These are phyloP conservation scores for Cygnus olor DNA, from an alignment of 2,797 vertebrate genomes.

Conservation along the genomic window DNA sequence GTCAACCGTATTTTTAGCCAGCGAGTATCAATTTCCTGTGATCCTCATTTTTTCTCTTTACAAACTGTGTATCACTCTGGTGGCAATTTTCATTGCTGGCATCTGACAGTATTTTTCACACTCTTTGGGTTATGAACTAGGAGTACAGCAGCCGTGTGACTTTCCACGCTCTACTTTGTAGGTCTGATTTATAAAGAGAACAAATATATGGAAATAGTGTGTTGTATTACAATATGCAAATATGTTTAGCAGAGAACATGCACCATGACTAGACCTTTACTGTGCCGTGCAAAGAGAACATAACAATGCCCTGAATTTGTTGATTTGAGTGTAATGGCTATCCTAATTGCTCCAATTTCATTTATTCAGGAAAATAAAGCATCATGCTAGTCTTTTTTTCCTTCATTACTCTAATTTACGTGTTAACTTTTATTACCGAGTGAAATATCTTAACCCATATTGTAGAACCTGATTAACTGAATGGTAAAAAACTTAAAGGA, in stretches of 20 bases:
- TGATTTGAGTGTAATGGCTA: neutral
- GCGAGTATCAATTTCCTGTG: neutral
- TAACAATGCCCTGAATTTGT: neutral
- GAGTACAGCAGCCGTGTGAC: neutral
- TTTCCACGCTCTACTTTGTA: neutral
- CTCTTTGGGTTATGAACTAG: neutral
- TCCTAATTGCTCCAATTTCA: neutral
- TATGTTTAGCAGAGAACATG: neutral
- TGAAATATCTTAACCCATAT: neutral
- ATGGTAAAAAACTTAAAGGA: neutral
- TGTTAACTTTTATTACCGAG: neutral
- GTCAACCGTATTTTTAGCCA: neutral
- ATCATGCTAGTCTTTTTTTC: neutral
- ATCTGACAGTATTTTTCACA: neutral
- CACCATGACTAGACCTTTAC: neutral
- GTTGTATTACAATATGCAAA: neutral
- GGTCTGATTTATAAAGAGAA: neutral
- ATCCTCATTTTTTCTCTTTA: neutral
- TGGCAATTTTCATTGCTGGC: neutral
- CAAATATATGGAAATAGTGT: neutral
- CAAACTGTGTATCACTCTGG: neutral
- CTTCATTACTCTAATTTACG: neutral
- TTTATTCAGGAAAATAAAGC: neutral
- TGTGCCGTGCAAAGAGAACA: neutral
- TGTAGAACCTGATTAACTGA: neutral